phyloP scores from a whole-genome alignment of 1,140 invertebrate species.

The Palaemon carinicauda region DNA sequence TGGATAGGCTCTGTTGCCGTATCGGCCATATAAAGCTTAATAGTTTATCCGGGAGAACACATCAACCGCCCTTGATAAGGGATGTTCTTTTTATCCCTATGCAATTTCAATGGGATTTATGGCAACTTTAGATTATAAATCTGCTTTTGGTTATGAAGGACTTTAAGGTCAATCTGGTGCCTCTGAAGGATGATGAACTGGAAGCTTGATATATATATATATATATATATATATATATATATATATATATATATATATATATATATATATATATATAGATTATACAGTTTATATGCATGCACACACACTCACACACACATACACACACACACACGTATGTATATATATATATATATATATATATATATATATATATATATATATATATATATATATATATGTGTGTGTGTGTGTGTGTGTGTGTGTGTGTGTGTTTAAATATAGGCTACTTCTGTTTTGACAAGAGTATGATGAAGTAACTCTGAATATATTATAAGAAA shows the following conservation, averaged over 20 bases:
- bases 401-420: background rate
- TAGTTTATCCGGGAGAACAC: too few species aligned
- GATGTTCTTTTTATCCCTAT: too few species aligned
- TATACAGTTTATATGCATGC: background rate
- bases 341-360: background rate
- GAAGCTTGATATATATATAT: background rate
- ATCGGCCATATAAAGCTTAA: too few species aligned
- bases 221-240: background rate
- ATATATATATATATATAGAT: background rate
- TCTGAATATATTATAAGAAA: background rate
- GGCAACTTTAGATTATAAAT: too few species aligned
- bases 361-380: background rate
- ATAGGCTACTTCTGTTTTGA: background rate
- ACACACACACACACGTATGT: background rate
- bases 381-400: background rate
- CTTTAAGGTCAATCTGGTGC: too few species aligned
- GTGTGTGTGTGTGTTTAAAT: background rate
- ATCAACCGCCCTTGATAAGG: too few species aligned
- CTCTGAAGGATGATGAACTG: background rate
- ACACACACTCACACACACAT: background rate
- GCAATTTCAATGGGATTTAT: too few species aligned
- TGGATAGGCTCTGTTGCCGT: too few species aligned
- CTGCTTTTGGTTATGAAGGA: too few species aligned
- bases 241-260: background rate
- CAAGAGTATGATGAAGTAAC: background rate